A percentile compares a stretch with the other conserved stretches of the same genome.
Conservation (phyloP, 2,888 invertebrate species). For the Galeruca laticollis region DNA sequence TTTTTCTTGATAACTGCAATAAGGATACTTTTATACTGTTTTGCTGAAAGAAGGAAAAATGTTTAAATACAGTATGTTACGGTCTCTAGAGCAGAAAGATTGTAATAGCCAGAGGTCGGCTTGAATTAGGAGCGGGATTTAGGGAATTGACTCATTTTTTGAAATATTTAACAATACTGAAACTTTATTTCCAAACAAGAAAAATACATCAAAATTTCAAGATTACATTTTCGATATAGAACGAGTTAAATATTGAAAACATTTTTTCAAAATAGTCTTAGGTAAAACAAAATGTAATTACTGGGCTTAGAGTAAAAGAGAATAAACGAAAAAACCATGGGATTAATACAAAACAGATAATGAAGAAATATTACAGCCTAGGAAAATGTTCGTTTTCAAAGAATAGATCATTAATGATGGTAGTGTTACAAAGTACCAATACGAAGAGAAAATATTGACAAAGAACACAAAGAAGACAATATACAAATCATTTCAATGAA, state of each 20-base stretch:
- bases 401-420: no score
- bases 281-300: neutral
- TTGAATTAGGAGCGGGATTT: slow-evolving; percentile 63
- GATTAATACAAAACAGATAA: no score
- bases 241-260: neutral
- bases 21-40: slow-evolving; percentile 42
- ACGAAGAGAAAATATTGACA: no score
- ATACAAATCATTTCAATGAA: no score
- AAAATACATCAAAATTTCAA: slow-evolving; percentile 7
- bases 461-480: no score
- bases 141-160: slow-evolving; percentile 56
- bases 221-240: slow-evolving; percentile 4
- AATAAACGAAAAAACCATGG: neutral
- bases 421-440: no score
- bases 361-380: no score
- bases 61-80: slow-evolving; percentile 55
- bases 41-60: slow-evolving; percentile 27
- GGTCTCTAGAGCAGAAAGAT: slow-evolving; percentile 61
- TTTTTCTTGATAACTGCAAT: slow-evolving; percentile 35
- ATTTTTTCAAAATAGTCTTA: neutral
- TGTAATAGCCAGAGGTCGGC: slow-evolving; percentile 57
- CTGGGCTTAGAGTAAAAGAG: neutral
- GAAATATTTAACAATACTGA: slow-evolving; percentile 41
- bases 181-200: slow-evolving; percentile 47
- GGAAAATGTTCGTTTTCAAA: no score